Percentiles rank a stretch among this genome's conserved stretches.
phyloP scores from a whole-genome alignment of 2,113 vertebrate species.

The Cichladusa arquata region DNA sequence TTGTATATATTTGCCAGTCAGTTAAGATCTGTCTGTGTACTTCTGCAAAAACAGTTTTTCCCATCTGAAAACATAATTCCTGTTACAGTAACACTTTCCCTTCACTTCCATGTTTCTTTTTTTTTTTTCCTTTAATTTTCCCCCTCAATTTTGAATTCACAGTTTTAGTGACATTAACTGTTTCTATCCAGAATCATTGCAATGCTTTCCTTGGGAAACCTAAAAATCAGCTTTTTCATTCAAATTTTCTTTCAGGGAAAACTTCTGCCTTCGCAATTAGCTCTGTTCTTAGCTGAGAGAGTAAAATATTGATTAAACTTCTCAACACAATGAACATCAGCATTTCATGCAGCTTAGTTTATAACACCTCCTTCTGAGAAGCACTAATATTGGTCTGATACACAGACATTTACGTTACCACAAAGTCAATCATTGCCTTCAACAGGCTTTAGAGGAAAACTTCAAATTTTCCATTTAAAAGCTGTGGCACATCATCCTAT shows the following conservation, averaged over 20 bases:
- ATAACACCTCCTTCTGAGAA: neutral
- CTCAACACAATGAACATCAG: neutral
- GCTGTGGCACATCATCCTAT: neutral
- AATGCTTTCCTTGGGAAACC: neutral
- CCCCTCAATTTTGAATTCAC: neutral
- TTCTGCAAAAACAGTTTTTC: neutral
- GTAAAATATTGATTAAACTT: neutral
- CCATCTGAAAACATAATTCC: neutral
- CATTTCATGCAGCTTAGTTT: neutral
- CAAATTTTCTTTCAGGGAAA: neutral
- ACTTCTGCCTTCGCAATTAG: neutral
- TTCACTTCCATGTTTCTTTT: neutral
- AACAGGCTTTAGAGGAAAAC: neutral
- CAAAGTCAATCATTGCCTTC: neutral
- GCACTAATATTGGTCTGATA: neutral
- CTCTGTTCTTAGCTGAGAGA: neutral
- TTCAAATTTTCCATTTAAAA: neutral
- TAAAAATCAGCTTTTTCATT: neutral
- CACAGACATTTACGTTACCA: neutral
- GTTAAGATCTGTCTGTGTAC: rapidly evolving
- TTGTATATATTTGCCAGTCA: neutral
- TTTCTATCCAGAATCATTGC: neutral
- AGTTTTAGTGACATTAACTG: neutral
- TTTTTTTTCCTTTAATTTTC: neutral
- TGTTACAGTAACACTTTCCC: neutral